Evolutionary conservation across 2,113 vertebrate species (phyloP), one percentile per base, ranked within the genome.

Genomic region (Geococcyx californianus): DNA sequence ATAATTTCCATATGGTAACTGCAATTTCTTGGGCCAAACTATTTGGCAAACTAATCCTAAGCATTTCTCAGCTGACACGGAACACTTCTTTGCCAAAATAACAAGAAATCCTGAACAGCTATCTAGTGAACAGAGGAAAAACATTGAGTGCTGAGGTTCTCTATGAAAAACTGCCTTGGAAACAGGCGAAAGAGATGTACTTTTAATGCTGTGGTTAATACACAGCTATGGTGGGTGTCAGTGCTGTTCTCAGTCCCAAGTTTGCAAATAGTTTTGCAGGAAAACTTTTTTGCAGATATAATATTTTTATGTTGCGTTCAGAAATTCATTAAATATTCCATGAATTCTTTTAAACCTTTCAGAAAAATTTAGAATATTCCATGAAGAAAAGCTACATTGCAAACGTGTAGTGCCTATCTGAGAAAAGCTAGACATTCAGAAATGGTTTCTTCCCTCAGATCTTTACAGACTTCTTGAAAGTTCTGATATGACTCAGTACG

Each of bases 61-160:
- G 54, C 12, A 36, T 86, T 84, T 62, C 44, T 90, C 21, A 70
- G 38, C 34, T 96, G 77, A 94, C 75, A 86, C 16, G 66, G 64
- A 84, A 82, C 0, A 2, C 38, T 64, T n/a, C 23, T 88, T 72
- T 55, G 79, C 47, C 14, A 62, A 67, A 59, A 79, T 69, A 56
- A 42, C n/a, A 90, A 64, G 83, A 91, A 90, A 95, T 96, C 79
- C 94, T 81, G 62, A 96, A 78, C 79, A 97, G 88, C 88, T 95
- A 67, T 60, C 64, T 94, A 90, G 72, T 89, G 60, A 96, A 49
- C 56, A 74, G 18, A 85, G 45, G 92, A 74, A 49, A 90, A 60
- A 44, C 74, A 25, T 33, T 83, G 47, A 67, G 62, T 80, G 62
- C 76, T 95, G 79, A 97, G 29, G 95, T 74, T 79, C 38, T 82